Percentiles rank a stretch among this genome's conserved stretches.
These are phyloP conservation scores for Morone saxatilis DNA, from an alignment of 2,113 vertebrate genomes.

Conservation along the genomic window DNA sequence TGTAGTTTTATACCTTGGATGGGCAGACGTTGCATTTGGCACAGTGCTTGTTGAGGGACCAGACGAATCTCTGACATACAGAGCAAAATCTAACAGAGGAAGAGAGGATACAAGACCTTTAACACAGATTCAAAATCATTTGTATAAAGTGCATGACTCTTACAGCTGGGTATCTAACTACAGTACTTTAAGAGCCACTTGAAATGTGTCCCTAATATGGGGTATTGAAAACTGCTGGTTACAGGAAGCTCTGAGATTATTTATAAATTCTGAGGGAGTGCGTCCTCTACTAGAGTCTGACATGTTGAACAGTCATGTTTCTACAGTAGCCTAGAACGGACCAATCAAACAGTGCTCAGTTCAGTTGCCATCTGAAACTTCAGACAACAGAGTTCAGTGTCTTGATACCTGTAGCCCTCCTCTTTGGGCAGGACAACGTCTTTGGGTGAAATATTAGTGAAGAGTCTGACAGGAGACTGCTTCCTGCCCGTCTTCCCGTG, in stretches of 20 bases:
- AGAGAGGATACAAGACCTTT: not conserved
- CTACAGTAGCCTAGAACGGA: too few species aligned
- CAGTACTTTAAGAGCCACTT: not conserved
- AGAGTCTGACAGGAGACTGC: conserved; percentile 95
- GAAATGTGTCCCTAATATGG: not conserved
- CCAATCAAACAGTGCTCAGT: too few species aligned
- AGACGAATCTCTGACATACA: conserved; percentile 89
- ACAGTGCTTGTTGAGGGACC: conserved; percentile 92
- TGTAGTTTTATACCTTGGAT: conserved; percentile 88
- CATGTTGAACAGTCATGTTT: too few species aligned
- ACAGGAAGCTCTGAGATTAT: not conserved
- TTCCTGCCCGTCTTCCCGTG: conserved; percentile 93
- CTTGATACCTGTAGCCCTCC: conserved; percentile 92
- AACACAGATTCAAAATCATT: not conserved
- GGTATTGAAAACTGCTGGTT: too few species aligned
- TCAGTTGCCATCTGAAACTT: not conserved
- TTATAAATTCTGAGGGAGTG: not conserved
- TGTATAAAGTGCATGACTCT: too few species aligned
- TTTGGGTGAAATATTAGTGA: conserved; percentile 90
- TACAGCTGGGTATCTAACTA: not conserved
- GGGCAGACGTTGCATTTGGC: conserved; percentile 90
- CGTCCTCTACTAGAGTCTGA: too few species aligned
- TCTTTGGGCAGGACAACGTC: conserved; percentile 88
- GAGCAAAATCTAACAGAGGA: conserved; percentile 88
- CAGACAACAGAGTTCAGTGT: not conserved